phyloP scores from a whole-genome alignment of 2,888 invertebrate species.

The Ethmia dodecea region DNA sequence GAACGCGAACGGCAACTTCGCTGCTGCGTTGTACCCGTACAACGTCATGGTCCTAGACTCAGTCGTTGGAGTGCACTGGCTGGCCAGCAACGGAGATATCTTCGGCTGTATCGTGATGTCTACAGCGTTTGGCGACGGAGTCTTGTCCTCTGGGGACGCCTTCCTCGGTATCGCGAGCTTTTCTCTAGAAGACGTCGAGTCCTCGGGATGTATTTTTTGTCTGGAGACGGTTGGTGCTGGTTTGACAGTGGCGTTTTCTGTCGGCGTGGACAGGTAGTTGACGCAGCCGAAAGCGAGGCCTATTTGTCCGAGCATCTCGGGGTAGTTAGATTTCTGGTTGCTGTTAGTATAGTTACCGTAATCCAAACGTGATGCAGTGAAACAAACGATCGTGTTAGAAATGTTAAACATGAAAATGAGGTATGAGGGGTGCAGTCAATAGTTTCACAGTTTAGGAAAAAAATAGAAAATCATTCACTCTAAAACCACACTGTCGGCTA shows the following conservation, averaged over 20 bases:
- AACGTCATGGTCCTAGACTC: conserved; percentile 66
- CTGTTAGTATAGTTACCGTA: conserved; percentile 34
- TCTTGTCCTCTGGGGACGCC: conserved; percentile 58
- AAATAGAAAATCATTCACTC: conserved; percentile 20
- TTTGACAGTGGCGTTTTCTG: conserved; percentile 31
- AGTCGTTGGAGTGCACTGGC: conserved; percentile 54
- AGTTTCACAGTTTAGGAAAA: conserved; percentile 1
- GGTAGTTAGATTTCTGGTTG: conserved; percentile 73
- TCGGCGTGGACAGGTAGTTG: conserved; percentile 63
- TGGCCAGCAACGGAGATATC: conserved; percentile 61
- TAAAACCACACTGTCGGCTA: conserved; percentile 60
- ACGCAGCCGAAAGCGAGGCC: conserved; percentile 74
- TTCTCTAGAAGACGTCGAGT: conserved; percentile 50
- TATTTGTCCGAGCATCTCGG: conserved; percentile 74
- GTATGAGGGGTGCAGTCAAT: too few species aligned
- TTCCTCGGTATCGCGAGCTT: conserved; percentile 46
- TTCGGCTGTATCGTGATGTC: conserved; percentile 60
- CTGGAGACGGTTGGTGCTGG: conserved; percentile 42
- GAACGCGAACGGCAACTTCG: conserved; percentile 69
- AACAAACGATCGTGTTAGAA: conserved; percentile 26
- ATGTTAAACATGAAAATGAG: too few species aligned
- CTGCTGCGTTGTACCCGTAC: conserved; percentile 73
- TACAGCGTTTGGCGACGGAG: conserved; percentile 47
- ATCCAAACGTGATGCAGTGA: conserved; percentile 39
- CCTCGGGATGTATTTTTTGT: conserved; percentile 66